Base-by-base conservation (phyloP, 1,140 invertebrate species). In the Formica exsecta region DNA sequence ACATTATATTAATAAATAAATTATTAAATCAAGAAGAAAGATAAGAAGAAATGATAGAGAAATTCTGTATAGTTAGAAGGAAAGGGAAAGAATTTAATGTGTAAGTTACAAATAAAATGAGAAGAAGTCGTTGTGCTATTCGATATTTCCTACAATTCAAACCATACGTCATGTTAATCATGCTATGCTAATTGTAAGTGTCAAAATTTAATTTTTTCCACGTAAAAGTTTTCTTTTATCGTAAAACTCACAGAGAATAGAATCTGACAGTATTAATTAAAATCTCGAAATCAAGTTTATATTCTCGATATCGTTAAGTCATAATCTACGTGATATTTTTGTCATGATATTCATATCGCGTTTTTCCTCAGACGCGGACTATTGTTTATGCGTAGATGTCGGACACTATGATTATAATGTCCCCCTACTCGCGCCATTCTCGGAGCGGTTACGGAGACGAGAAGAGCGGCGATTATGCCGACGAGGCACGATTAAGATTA, bases 401-500 rank as follows among this genome's bases (percentile, higher is more conserved):
- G 57, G 54, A 83, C 54, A 19, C 13, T 36, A 16, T 48, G 68
- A 83, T 83, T 83, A 83, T 70, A 80, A 80, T n/a, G 32, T 41
- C 22, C 36, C 22, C 32, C 22, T 25, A 16, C 32, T 70, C 64
- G 11, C 36, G 36, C 16, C 36, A 41, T 54, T 81, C 51, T 29
- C 68, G 25, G 54, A 41, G 25, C 44, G 19, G 19, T 81, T 73
- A 59, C 51, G 25, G 16, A 44, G 79, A 74, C 57, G 79, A 70
- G 65, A 19, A 44, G 77, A 73, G 32, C 62, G 75, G 57, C 80
- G 80, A 87, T 87, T 85, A 87, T 81, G 85, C 77, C 85, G 85
- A 89, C 86, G 87, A 89, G 29, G 76, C 62, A 79, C 88, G 89
- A 90, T 90, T 90, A 90, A 90, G 89, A 84, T 87, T 86, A 87